A percentile compares a stretch with the other conserved stretches of the same genome.
Evolutionary conservation across 2,797 vertebrate genomes (phyloP).

Genomic region (Malurus leucopterus): DNA sequence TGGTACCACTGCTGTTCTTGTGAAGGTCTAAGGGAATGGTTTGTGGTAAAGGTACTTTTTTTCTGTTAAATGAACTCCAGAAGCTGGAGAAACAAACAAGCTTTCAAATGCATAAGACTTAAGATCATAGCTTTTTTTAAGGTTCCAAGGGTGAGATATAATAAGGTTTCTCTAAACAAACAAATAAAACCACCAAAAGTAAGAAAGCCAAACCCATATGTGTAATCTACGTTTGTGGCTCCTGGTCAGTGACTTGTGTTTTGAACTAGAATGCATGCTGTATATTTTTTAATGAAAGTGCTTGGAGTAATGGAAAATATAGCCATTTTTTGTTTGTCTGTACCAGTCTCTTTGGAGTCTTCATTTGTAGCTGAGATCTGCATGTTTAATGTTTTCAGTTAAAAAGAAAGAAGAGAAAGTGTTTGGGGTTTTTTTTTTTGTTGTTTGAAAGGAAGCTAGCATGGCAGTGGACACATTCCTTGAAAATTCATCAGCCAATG

Average conservation of each 20-base stretch:
- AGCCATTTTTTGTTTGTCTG: neutral
- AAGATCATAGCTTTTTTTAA: neutral
- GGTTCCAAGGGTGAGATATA: neutral
- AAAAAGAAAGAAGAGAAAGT: neutral
- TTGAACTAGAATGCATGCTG: neutral
- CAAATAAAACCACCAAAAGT: neutral
- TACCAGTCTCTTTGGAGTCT: neutral
- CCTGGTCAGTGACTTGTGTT: neutral
- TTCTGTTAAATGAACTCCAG: neutral
- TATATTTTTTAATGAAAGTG: neutral
- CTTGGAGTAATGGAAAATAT: neutral
- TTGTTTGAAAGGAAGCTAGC: neutral
- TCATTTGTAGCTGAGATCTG: neutral
- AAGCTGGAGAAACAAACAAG: neutral
- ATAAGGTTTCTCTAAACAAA: neutral
- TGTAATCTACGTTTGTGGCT: neutral
- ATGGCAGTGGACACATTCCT: neutral
- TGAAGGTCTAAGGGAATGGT: neutral
- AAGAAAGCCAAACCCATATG: neutral
- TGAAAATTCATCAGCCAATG: neutral
- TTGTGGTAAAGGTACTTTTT: neutral
- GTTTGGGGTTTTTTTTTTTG: neutral
- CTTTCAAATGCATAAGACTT: neutral
- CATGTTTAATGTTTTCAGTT: neutral
- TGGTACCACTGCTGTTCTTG: neutral